Base-by-base conservation (phyloP, 1,140 invertebrate species). In the Zeugodacus cucurbitae region DNA sequence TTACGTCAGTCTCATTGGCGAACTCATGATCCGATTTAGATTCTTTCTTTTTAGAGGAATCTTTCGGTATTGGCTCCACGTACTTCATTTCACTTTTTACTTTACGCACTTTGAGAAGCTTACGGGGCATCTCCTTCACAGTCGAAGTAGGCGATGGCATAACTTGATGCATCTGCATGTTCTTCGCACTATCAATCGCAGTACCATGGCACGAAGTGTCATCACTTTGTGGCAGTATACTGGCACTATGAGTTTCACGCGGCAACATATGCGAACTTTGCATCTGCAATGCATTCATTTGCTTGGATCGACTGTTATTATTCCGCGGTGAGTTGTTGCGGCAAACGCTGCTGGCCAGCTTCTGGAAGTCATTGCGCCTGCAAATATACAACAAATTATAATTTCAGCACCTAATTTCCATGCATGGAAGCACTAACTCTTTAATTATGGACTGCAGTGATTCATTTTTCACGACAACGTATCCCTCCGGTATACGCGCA, bases 1-100 rank as follows among this genome's bases (percentile, higher is more conserved):
- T 91, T 74, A 93, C 91, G 59, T 92, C 90, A 7, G 89, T 89
- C 54, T 93, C 92, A 59, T 92, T 93, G 32, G 90, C 90, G 64
- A 93, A 93, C 87, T 93, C 92, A 37, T 93, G 91, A 89, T 93
- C 92, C 6, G 92, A 93, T 86, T 92, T 93, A n/a, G 92, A 93
- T 57, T 92, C 91, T 14, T 90, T 91, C 0, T 93, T 92, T 62
- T 92, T 93, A 11, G 88, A 62, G 48, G 85, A 59, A 0, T 93
- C 90, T 86, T 92, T 92, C 1, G 62, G n/a, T 14, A 70, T 87
- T 8, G 86, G 41, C 37, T 93, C 92, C 2, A 90, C 90, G 29
- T 93, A 93, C 58, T 93, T 93, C 29, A 92, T 91, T 88, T 93
- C 92, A 70, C 92, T 93, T 88, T 92, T 93, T 26, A 93, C 92